Conservation (phyloP, 2,888 invertebrate genomes). For the Aleiodes testaceus region DNA sequence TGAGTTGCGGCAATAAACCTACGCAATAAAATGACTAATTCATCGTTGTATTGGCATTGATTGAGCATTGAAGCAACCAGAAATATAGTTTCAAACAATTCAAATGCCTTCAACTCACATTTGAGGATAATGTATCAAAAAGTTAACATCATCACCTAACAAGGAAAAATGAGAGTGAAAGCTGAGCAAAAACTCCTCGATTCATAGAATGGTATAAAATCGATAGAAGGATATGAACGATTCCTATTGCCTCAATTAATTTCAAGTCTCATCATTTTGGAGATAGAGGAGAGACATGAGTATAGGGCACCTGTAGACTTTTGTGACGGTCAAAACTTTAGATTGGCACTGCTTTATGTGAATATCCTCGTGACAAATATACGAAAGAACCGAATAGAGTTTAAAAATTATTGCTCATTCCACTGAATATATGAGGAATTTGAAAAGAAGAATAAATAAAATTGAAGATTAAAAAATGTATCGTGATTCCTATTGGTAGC, state of each 20-base stretch:
- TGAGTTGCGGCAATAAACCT: slow-evolving; percentile 22
- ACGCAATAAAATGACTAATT: slow-evolving; percentile 26
- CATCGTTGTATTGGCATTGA: background rate
- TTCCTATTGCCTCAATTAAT: background rate
- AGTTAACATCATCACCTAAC: background rate
- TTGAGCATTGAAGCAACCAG: too few species aligned
- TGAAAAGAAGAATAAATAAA: too few species aligned
- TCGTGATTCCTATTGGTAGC: too few species aligned
- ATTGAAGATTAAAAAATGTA: too few species aligned
- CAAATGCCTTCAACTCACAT: too few species aligned
- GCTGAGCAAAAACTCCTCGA: background rate
- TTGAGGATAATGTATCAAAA: background rate
- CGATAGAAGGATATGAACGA: background rate
- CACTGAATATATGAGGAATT: too few species aligned
- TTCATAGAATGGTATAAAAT: background rate
- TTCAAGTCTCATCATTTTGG: background rate
- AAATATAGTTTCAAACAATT: too few species aligned
- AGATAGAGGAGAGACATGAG: slow-evolving; percentile 7
- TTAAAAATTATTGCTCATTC: background rate
- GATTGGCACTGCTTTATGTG: background rate
- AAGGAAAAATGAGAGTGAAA: background rate
- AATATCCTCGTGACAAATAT: background rate
- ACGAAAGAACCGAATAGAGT: background rate
- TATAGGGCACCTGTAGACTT: background rate
- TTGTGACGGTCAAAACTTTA: background rate